Evolutionary conservation across 2,797 vertebrate genomes (phyloP), one percentile per base, ranked within the genome.

Genomic region (Sebastes vulpes): DNA sequence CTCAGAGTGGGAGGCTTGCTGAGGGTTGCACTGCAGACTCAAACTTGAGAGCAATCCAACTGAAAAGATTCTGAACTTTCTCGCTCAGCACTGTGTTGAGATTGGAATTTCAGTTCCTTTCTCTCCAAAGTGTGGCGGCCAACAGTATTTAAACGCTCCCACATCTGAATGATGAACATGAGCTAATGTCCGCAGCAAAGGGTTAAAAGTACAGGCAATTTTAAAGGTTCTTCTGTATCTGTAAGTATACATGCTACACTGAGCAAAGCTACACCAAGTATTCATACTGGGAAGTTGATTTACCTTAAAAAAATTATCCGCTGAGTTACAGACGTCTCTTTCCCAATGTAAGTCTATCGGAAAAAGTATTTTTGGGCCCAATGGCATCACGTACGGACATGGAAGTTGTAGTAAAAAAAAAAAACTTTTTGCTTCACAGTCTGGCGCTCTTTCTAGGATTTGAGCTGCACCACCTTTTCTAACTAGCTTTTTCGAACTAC

Each of bases 1-100:
- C 28, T 61, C 32, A 16, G 48, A 83, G 72, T 73, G 57, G 67
- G 66, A 71, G 65, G 48, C 60, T 74, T 18, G 70, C 29, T 61
- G 42, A 65, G 26, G 7, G 14, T n/a, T 26, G 9, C 31, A 60
- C 20, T 31, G 29, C 28, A 23, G 58, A 57, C 46, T 70, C 53
- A 20, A 69, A 54, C 46, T 54, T 73, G n/a, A 42, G 23, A 42
- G 16, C 7, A 58, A 32, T 71, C 29, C n/a, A 56, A 14, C 18
- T 20, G 20, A 25, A 79, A 35, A 29, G 6, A 65, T 50, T 69
- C 26, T 12, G 38, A 64, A 59, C 75, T 65, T 65, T 65, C 11
- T 56, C 2, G 3, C 18, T 12, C 8, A 9, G 59, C 18, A 23
- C 9, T 42, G 38, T 42, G 38, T 23, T 65, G 46, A 75, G 57